A percentile compares a stretch with the other conserved stretches of the same genome.
Conservation (phyloP, 2,113 vertebrate genomes). For the Platycercus adscitus region DNA sequence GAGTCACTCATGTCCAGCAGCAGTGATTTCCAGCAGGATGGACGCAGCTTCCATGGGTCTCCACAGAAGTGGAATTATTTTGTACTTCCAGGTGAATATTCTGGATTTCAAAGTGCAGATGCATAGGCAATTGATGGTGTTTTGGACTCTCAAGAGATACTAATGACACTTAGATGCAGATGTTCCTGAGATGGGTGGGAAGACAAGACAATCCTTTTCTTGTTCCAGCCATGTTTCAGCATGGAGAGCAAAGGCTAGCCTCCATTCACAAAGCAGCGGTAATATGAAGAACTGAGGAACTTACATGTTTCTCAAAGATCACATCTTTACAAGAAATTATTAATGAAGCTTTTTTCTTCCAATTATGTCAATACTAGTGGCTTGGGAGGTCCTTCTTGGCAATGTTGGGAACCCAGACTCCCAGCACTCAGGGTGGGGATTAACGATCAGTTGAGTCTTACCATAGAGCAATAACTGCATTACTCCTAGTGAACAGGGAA, state of each 20-base stretch:
- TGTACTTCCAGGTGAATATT: conserved; percentile 88
- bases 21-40: conserved; percentile 91
- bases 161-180: background rate
- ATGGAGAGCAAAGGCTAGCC: too few relatives aligned
- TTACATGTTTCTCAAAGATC: background rate
- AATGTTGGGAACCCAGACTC: background rate
- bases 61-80: conserved; percentile 95
- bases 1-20: conserved; percentile 94
- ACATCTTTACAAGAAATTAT: background rate
- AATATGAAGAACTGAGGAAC: background rate
- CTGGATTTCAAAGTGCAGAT: background rate
- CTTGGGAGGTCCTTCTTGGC: background rate
- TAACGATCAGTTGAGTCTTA: background rate
- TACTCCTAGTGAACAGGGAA: background rate
- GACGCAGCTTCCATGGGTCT: conserved; percentile 93
- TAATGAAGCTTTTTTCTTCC: background rate
- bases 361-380: background rate
- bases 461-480: conserved; percentile 51
- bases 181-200: background rate
- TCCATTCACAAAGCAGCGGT: background rate
- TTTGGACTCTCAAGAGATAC: background rate
- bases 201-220: background rate
- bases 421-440: background rate
- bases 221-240: too few relatives aligned
- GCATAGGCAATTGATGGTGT: background rate